Percentiles rank a stretch among this genome's conserved stretches.
Evolutionary conservation across 2,797 vertebrate genomes (phyloP).

Genomic region (Manis crassicaudata): DNA sequence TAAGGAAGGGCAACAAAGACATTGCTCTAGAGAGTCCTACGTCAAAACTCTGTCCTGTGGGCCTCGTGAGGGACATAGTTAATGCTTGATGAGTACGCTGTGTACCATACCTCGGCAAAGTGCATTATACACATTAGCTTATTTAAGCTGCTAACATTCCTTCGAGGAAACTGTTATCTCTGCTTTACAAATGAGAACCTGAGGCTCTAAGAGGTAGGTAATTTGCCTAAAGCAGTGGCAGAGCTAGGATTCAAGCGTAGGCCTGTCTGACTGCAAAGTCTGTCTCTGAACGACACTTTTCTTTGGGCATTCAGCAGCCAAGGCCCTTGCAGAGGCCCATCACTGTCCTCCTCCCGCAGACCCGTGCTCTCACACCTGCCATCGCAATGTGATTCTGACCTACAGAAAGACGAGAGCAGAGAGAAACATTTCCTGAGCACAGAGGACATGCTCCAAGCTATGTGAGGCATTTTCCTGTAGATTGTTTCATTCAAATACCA

Average conservation of each 20-base stretch:
- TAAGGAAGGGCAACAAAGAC: background rate
- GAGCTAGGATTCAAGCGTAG: background rate
- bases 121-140: background rate
- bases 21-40: background rate
- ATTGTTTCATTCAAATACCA: background rate
- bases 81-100: background rate
- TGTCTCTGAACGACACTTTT: background rate
- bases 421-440: slow-evolving; percentile 5
- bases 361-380: background rate
- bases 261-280: background rate
- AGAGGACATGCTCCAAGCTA: background rate
- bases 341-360: background rate
- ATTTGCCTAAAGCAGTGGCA: background rate
- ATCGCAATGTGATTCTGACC: background rate
- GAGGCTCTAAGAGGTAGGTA: slow-evolving; percentile 17
- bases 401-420: background rate
- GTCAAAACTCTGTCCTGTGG: background rate
- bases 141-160: background rate
- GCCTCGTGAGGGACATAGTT: background rate
- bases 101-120: background rate
- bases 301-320: background rate
- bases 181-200: background rate
- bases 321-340: background rate
- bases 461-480: background rate
- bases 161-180: background rate